Conservation (phyloP, 2,888 invertebrate genomes). For the Machimus rusticus region DNA sequence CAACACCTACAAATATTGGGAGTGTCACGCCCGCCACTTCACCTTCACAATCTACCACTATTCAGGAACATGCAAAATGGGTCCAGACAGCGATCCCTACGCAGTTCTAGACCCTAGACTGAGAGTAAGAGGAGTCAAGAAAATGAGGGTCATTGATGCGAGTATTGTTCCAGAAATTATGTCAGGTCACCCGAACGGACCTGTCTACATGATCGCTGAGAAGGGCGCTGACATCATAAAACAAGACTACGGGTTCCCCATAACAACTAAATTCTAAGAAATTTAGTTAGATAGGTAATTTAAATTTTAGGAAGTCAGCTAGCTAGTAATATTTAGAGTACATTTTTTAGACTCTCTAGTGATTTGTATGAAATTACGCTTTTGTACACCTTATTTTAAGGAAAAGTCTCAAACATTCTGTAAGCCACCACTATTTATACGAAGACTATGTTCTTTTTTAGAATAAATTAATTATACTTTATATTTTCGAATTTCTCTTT, state of each 20-base stretch:
- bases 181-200: constrained; percentile 63
- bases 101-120: constrained; percentile 69
- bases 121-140: constrained; percentile 60
- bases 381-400: constrained; percentile 37
- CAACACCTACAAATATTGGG: constrained; percentile 68
- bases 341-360: background rate
- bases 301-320: background rate
- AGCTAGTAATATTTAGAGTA: background rate
- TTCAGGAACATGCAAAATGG: constrained; percentile 69
- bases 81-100: constrained; percentile 64
- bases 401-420: background rate
- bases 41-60: constrained; percentile 69
- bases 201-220: constrained; percentile 64
- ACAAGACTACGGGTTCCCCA: constrained; percentile 53
- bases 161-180: constrained; percentile 64
- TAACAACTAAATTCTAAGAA: constrained; percentile 52
- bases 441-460: background rate
- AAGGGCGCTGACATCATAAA: constrained; percentile 64
- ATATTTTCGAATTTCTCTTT: background rate
- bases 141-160: constrained; percentile 64
- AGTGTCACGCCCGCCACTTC: constrained; percentile 67
- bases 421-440: background rate
- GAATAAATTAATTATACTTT: background rate
- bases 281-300: background rate
- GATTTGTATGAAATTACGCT: constrained; percentile 44